Evolutionary conservation across 2,113 vertebrate species (phyloP).

Genomic region (Eulacestoma nigropectus): DNA sequence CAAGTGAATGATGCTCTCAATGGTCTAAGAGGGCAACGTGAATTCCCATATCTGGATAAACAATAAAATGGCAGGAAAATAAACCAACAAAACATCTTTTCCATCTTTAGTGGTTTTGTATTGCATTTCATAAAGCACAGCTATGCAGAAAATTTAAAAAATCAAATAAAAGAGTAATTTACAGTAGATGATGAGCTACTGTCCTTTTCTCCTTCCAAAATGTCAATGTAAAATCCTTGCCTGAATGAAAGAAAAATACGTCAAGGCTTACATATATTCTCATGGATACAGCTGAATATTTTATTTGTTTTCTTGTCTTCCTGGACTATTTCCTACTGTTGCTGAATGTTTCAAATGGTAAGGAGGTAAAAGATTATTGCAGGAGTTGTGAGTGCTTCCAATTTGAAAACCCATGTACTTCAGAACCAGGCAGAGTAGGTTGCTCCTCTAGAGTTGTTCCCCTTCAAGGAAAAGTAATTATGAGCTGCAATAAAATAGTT

Average conservation of each 20-base stretch:
- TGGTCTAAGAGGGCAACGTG: not conserved
- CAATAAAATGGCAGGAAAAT: not conserved
- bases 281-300: not conserved
- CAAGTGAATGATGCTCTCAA: not conserved
- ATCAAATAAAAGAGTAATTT: not conserved
- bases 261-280: not conserved
- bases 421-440: not conserved
- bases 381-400: not conserved
- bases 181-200: not conserved
- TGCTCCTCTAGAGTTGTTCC: not conserved
- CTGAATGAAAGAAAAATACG: not conserved
- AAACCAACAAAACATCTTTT: not conserved
- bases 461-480: constrained; percentile 50
- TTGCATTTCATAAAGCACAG: not conserved
- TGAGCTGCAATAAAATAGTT: constrained; percentile 40
- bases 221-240: not conserved
- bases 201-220: not conserved
- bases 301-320: not conserved
- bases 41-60: not conserved
- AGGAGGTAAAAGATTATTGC: not conserved
- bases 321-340: not conserved
- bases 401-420: not conserved
- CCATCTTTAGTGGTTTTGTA: not conserved
- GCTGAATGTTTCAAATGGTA: not conserved
- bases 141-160: constrained; percentile 1